Conservation (phyloP, 1,140 invertebrate species). For the Pollicipes pollicipes region DNA sequence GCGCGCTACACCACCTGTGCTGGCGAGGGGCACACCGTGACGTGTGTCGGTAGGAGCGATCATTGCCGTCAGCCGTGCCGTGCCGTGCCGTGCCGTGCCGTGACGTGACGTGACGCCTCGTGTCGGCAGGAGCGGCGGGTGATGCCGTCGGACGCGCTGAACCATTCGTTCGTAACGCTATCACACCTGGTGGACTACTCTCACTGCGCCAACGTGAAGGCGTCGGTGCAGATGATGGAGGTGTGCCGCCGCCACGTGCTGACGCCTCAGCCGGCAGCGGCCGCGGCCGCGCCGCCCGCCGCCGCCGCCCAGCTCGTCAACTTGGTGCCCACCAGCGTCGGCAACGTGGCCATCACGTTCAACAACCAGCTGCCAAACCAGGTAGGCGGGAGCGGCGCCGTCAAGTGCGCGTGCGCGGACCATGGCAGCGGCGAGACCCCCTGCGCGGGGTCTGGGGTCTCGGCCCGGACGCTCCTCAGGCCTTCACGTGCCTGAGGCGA, state of each 20-base stretch:
- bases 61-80: no score
- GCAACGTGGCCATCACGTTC: conserved; percentile 71
- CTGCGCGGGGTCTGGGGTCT: no score
- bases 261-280: conserved; percentile 29
- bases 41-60: no score
- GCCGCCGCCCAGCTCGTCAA: conserved; percentile 34
- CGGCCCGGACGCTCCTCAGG: no score
- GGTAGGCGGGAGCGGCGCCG: conserved; percentile 20
- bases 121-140: conserved; percentile 60
- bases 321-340: conserved; percentile 51
- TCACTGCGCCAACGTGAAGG: conserved; percentile 88
- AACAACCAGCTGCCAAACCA: conserved; percentile 57
- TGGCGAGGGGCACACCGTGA: no score
- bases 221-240: conserved; percentile 92
- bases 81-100: no score
- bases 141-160: conserved; percentile 83
- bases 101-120: no score
- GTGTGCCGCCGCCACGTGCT: conserved; percentile 40
- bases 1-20: no score
- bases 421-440: no score
- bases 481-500: no score
- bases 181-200: conserved; percentile 89
- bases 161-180: conserved; percentile 84
- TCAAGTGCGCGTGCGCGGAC: conserved; percentile 33
- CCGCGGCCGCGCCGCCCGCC: conserved; percentile 19